Percentiles rank a stretch among this genome's conserved stretches.
Conservation (phyloP, 2,797 vertebrate genomes). For the Parauchenoglanis punctatus region DNA sequence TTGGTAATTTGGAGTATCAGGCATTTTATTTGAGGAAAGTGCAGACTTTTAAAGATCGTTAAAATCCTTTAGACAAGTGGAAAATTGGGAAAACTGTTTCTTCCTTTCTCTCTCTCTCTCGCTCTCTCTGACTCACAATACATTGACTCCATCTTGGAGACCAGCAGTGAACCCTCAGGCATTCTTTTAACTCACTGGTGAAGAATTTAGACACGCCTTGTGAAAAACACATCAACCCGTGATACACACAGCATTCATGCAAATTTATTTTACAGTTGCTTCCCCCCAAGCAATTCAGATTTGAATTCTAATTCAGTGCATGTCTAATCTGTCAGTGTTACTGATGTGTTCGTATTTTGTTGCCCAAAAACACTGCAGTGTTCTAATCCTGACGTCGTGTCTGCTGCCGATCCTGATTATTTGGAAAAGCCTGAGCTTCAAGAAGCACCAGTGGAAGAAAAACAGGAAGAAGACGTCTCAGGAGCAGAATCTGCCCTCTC, state of each 20-base stretch:
- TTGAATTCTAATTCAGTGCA: neutral
- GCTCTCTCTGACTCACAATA: slow-evolving; percentile 23
- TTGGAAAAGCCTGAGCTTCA: slow-evolving; percentile 17
- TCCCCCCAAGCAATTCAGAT: neutral
- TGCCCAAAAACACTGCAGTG: slow-evolving; percentile 45
- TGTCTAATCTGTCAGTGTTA: neutral
- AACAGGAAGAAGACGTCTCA: slow-evolving; percentile 28
- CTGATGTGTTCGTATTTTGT: neutral
- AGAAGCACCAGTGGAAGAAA: slow-evolving; percentile 31
- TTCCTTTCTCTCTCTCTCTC: neutral
- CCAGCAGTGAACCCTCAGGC: slow-evolving; percentile 13
- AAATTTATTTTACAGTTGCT: neutral
- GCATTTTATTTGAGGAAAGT: neutral
- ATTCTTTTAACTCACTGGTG: slow-evolving; percentile 20
- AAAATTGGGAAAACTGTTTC: neutral
- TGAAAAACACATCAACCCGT: slow-evolving; percentile 25
- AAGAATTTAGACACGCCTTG: slow-evolving; percentile 41
- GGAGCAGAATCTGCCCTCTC: neutral
- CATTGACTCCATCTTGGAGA: slow-evolving; percentile 10
- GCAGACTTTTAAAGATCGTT: neutral
- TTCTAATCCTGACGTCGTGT: slow-evolving; percentile 18
- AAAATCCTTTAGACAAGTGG: neutral
- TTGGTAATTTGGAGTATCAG: neutral
- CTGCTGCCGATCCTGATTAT: slow-evolving; percentile 8
- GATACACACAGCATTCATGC: slow-evolving; percentile 23